Percentiles rank a stretch among this genome's conserved stretches.
phyloP scores from a whole-genome alignment of 2,888 invertebrate species.

The Watsonalla cultraria region DNA sequence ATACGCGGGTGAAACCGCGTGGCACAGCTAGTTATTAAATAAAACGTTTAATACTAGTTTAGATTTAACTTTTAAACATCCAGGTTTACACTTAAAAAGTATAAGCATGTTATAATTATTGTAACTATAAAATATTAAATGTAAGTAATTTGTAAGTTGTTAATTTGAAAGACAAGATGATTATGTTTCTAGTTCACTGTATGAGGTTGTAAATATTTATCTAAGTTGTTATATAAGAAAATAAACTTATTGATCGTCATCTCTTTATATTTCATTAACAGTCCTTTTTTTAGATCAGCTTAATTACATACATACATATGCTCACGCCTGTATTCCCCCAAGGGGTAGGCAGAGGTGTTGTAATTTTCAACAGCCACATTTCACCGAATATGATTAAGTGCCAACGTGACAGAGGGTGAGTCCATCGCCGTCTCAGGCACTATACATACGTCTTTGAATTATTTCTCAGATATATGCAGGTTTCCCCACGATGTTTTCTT shows the following conservation, averaged over 20 bases:
- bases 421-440: no score
- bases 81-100: conserved; percentile 51
- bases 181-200: conserved; percentile 26
- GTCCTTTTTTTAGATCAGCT: no score
- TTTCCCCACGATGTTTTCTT: no score
- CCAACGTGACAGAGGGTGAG: no score
- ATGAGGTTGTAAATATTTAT: conserved; percentile 56
- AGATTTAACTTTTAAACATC: conserved; percentile 29
- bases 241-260: conserved; percentile 64
- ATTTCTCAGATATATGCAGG: no score
- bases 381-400: no score
- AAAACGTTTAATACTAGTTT: conserved; percentile 24
- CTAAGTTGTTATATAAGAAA: conserved; percentile 55
- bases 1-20: no score
- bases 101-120: conserved; percentile 26
- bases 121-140: conserved; percentile 10
- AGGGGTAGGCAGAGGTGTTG: no score
- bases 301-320: no score
- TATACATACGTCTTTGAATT: no score
- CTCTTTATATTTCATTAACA: conserved; percentile 21
- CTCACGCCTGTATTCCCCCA: no score
- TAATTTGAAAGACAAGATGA: conserved; percentile 21
- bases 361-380: no score
- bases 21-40: conserved; percentile 28
- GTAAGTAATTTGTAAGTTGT: conserved; percentile 21